These are phyloP conservation scores for Mechanitis messenoides DNA, from an alignment of 2,888 invertebrate species.

Conservation along the genomic window DNA sequence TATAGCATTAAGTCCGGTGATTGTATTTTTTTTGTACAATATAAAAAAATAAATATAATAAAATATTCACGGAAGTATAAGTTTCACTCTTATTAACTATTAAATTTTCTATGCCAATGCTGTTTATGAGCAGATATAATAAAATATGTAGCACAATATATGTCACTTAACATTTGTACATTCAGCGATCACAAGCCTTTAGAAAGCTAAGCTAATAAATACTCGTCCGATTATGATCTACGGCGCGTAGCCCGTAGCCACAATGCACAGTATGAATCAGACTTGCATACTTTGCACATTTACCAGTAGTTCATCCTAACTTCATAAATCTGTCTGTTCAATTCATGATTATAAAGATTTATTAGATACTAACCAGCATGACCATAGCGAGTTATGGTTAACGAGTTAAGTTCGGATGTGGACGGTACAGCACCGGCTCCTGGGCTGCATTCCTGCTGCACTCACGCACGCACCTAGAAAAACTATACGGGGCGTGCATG, in stretches of 20 bases:
- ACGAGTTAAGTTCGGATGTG: slow-evolving; percentile 11
- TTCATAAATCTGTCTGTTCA: slow-evolving; percentile 38
- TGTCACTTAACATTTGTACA: slow-evolving; percentile 58
- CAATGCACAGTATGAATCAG: slow-evolving; percentile 42
- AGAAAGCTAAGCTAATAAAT: slow-evolving; percentile 73
- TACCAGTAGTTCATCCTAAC: slow-evolving; percentile 38
- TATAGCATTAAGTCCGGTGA: too few species aligned
- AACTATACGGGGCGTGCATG: slow-evolving; percentile 25
- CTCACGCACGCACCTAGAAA: slow-evolving; percentile 28
- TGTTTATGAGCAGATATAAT: slow-evolving; percentile 24
- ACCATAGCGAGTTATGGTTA: background rate
- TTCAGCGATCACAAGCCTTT: slow-evolving; percentile 48
- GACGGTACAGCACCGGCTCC: slow-evolving; percentile 16
- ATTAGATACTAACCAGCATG: slow-evolving; percentile 19
- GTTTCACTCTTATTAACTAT: too few species aligned
- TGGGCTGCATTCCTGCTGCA: slow-evolving; percentile 28
- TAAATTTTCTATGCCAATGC: too few species aligned
- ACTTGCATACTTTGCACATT: slow-evolving; percentile 35
- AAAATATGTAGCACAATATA: slow-evolving; percentile 42
- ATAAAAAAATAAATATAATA: too few species aligned
- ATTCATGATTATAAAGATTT: slow-evolving; percentile 37
- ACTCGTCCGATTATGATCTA: slow-evolving; percentile 74
- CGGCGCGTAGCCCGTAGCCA: slow-evolving; percentile 73
- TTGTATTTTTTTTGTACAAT: too few species aligned
- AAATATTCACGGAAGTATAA: too few species aligned